Conservation (phyloP, 2,797 vertebrate genomes). For the Carapus acus region DNA sequence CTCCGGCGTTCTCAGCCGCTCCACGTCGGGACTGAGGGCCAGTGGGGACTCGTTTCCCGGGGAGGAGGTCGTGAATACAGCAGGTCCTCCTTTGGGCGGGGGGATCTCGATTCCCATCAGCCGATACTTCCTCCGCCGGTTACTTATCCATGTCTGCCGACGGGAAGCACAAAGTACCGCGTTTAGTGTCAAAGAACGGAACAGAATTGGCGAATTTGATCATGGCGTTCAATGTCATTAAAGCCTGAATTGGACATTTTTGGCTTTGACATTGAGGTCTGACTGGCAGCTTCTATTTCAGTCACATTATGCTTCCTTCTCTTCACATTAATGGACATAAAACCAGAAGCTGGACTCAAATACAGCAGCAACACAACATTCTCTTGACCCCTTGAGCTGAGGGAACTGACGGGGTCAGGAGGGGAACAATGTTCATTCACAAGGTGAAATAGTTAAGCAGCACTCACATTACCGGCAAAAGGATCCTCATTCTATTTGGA, state of each 20-base stretch:
- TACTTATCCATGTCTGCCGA: slow-evolving; percentile 96
- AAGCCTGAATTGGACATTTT: not conserved
- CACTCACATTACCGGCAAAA: too few relatives aligned
- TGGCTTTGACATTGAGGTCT: not conserved
- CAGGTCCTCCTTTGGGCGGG: slow-evolving; percentile 91
- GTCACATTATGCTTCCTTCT: not conserved
- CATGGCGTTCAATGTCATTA: not conserved
- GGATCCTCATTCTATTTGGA: too few relatives aligned
- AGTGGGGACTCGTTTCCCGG: slow-evolving; percentile 75
- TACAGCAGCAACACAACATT: not conserved
- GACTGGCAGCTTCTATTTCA: not conserved
- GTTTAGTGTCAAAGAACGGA: too few relatives aligned
- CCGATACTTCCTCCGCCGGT: slow-evolving; percentile 95
- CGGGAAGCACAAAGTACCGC: not conserved
- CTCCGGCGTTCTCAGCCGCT: slow-evolving; percentile 72
- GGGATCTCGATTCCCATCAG: slow-evolving; percentile 98
- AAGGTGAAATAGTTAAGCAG: too few relatives aligned
- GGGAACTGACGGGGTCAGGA: too few relatives aligned
- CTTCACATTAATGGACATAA: not conserved
- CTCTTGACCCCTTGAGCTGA: too few relatives aligned
- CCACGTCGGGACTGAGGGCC: slow-evolving; percentile 78
- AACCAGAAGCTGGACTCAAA: not conserved
- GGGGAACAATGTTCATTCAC: too few relatives aligned
- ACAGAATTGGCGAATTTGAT: not conserved
- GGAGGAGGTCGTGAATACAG: slow-evolving; percentile 77